Evolutionary conservation across 2,113 vertebrate species (phyloP), one percentile per base, ranked within the genome.

Genomic region (Phaethornis superciliosus): DNA sequence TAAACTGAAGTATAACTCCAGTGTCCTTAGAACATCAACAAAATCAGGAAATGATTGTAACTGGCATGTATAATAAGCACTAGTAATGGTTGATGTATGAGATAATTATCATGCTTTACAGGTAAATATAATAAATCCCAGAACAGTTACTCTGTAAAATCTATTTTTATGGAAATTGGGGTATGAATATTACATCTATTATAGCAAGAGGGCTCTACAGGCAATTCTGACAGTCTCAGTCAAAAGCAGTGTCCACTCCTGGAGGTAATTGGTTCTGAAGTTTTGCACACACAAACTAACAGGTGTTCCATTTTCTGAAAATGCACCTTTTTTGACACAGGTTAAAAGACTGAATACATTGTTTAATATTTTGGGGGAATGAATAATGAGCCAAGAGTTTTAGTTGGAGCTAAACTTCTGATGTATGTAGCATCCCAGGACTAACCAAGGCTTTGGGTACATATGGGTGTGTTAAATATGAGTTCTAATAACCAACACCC

Each of bases 81-180:
- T 88, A 93, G 86, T 93, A 96, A 95, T 72, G 84, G 92, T 80
- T 97, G 92, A 96, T 96, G 30, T 96, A 96, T 97, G 95, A 96
- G 95, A 97, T 96, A 96, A 97, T 97, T 97, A 94, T 40, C 95
- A 88, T 76, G 37, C 77, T 96, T 96, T 97, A 84, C 76, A 95
- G 89, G 80, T 95, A 97, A 97, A 97, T 95, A 80, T 91, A 97
- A 97, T 96, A 97, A 97, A 97, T 97, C 95, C 82, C 86, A 93
- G 78, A 93, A 87, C 77, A 96, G 86, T 92, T 96, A 93, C 94
- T 97, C 80, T 95, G 80, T 92, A 93, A 97, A 97, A 96, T 95
- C 90, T 79, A 91, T 97, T 97, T 97, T 97, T 97, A 97, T 97
- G 97, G 91, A 98, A 98, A 98, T 97, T 74, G 95, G 80, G 83